A percentile compares a stretch with the other conserved stretches of the same genome.
These are phyloP conservation scores for Elysia crispata DNA, from an alignment of 2,888 invertebrate genomes.

Conservation along the genomic window DNA sequence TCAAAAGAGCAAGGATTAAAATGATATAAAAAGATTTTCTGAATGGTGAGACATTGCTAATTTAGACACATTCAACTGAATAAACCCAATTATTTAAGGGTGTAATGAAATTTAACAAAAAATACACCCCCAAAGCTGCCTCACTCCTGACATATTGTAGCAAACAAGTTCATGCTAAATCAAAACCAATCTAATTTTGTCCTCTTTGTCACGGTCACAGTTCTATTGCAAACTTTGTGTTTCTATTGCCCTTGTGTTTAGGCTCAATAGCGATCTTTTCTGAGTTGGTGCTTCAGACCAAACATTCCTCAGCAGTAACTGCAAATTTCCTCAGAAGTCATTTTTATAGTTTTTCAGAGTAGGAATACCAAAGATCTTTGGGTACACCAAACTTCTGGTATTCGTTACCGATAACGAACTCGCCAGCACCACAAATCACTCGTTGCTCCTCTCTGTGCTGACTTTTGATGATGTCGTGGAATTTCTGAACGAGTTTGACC, in stretches of 20 bases:
- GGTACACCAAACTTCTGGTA: slow-evolving; percentile 36
- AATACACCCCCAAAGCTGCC: slow-evolving; percentile 24
- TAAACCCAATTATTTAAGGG: slow-evolving; percentile 18
- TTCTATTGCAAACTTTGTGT: slow-evolving; percentile 10
- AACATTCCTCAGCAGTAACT: slow-evolving; percentile 22
- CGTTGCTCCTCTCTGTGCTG: slow-evolving; percentile 33
- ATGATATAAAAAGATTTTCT: slow-evolving; percentile 9
- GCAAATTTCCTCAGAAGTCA: slow-evolving; percentile 28
- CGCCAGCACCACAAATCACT: too few species aligned
- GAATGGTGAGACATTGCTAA: slow-evolving; percentile 31
- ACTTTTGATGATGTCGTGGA: too few species aligned
- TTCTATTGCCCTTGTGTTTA: slow-evolving; percentile 27
- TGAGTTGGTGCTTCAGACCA: too few species aligned
- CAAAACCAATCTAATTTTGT: slow-evolving; percentile 19
- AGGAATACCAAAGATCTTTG: slow-evolving; percentile 32
- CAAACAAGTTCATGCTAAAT: slow-evolving; percentile 28
- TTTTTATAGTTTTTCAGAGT: slow-evolving; percentile 34
- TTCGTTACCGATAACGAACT: slow-evolving; percentile 25
- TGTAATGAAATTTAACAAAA: slow-evolving; percentile 12
- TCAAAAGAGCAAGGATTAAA: too few species aligned
- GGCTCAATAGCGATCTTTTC: slow-evolving; percentile 36
- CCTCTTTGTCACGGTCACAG: slow-evolving; percentile 22
- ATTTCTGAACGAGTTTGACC: slow-evolving; percentile 34
- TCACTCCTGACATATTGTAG: slow-evolving; percentile 20
- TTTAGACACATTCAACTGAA: slow-evolving; percentile 31